A percentile compares a stretch with the other conserved stretches of the same genome.
These are phyloP conservation scores for Leptopilina syphax DNA, from an alignment of 2,888 invertebrate species.

Conservation along the genomic window DNA sequence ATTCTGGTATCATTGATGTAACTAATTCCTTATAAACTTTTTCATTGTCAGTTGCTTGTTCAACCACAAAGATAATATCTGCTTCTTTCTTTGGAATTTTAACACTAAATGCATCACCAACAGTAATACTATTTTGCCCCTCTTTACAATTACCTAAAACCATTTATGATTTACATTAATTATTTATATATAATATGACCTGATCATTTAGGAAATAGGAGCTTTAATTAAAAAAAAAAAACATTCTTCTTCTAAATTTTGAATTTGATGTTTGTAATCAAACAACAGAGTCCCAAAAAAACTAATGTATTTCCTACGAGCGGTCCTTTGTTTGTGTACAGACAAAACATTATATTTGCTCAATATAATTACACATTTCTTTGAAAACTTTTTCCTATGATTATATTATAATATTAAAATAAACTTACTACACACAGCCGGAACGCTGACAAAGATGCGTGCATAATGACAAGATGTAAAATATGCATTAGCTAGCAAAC, in stretches of 20 bases:
- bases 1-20: constrained; percentile 80
- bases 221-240: too few relatives aligned
- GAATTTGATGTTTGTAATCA: too few relatives aligned
- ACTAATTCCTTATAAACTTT: constrained; percentile 82
- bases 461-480: constrained; percentile 81
- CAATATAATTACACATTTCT: too few relatives aligned
- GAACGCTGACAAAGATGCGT: constrained; percentile 81
- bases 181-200: too few relatives aligned
- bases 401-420: too few relatives aligned
- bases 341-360: too few relatives aligned
- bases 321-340: too few relatives aligned
- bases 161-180: neutral
- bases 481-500: constrained; percentile 85
- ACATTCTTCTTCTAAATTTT: too few relatives aligned
- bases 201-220: too few relatives aligned
- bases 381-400: too few relatives aligned
- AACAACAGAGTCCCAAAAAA: too few relatives aligned
- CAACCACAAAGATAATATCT: constrained; percentile 89
- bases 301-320: too few relatives aligned
- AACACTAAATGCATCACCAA: constrained; percentile 83
- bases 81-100: constrained; percentile 86
- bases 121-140: constrained; percentile 74
- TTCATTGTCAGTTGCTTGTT: constrained; percentile 82
- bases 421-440: constrained; percentile 82
- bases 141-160: constrained; percentile 77